Percentiles rank a stretch among this genome's conserved stretches.
phyloP scores from a whole-genome alignment of 2,797 vertebrate genomes.

The Mareca penelope region DNA sequence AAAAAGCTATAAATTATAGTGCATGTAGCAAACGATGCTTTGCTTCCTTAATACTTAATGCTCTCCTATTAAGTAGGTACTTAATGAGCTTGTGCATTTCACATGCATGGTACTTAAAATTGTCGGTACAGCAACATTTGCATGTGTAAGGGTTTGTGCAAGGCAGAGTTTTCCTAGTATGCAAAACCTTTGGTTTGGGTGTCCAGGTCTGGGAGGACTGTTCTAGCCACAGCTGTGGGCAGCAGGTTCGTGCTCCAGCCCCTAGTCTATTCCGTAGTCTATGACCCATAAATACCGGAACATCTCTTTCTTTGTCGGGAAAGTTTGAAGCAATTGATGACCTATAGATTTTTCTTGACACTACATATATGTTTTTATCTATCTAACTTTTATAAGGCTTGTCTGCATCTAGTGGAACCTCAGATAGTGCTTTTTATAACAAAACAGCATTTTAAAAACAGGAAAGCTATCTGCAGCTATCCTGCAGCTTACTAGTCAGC shows the following conservation, averaged over 20 bases:
- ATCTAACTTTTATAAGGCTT: not conserved
- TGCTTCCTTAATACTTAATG: not conserved
- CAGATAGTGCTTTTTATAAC: not conserved
- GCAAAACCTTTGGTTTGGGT: not conserved
- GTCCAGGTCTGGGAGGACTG: not conserved
- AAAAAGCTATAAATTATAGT: not conserved
- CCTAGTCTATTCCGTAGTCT: slow-evolving; percentile 1
- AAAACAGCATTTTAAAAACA: not conserved
- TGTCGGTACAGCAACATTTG: not conserved
- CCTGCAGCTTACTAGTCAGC: slow-evolving; percentile 10
- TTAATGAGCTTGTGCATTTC: not conserved
- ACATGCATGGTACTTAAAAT: not conserved
- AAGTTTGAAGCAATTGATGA: not conserved
- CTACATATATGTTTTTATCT: not conserved
- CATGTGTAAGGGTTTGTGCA: not conserved
- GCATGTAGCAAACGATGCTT: not conserved
- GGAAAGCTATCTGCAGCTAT: not conserved
- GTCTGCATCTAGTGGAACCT: not conserved
- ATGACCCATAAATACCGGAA: slow-evolving; percentile 3
- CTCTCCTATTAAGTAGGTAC: not conserved
- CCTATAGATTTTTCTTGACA: not conserved
- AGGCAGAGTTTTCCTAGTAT: not conserved
- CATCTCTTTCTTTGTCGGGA: not conserved
- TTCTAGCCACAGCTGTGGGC: not conserved
- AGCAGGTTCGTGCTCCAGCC: slow-evolving; percentile 13